Conservation (phyloP, 1,140 invertebrate genomes). For the Andricus grossulariae region DNA sequence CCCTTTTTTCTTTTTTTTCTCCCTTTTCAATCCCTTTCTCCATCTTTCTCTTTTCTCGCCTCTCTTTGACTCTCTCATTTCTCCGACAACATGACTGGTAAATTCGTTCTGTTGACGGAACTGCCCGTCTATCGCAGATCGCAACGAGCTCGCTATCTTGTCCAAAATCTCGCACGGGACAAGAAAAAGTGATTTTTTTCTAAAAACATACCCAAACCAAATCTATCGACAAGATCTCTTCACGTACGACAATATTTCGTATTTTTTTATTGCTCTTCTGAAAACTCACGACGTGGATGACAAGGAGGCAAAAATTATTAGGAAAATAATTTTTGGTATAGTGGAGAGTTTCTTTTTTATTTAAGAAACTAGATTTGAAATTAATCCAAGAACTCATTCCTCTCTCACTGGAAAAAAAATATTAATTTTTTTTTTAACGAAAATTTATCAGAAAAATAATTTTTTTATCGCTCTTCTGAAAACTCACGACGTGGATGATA, state of each 20-base stretch:
- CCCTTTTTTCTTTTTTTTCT: not conserved
- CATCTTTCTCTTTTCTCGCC: not conserved
- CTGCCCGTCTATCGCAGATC: conserved; percentile 9
- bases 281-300: not conserved
- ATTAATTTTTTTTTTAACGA: no score
- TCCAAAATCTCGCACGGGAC: not conserved
- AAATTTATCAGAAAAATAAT: no score
- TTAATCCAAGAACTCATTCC: no score
- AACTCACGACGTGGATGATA: not conserved
- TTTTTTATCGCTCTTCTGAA: not conserved
- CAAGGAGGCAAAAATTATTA: not conserved
- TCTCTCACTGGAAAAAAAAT: no score
- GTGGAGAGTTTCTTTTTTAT: no score
- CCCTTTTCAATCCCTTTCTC: not conserved
- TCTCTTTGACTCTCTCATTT: not conserved
- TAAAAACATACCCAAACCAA: not conserved
- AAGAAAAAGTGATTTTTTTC: conserved; percentile 14
- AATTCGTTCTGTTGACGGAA: conserved; percentile 15
- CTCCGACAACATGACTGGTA: not conserved
- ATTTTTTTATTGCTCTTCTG: not conserved
- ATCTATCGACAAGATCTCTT: conserved; percentile 8
- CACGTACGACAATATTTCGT: conserved; percentile 3
- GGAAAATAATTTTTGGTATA: no score
- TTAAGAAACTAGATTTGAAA: no score
- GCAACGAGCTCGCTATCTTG: not conserved